Evolutionary conservation across 2,797 vertebrate genomes (phyloP), one percentile per base, ranked within the genome.

Genomic region (Esox masquinongy): DNA sequence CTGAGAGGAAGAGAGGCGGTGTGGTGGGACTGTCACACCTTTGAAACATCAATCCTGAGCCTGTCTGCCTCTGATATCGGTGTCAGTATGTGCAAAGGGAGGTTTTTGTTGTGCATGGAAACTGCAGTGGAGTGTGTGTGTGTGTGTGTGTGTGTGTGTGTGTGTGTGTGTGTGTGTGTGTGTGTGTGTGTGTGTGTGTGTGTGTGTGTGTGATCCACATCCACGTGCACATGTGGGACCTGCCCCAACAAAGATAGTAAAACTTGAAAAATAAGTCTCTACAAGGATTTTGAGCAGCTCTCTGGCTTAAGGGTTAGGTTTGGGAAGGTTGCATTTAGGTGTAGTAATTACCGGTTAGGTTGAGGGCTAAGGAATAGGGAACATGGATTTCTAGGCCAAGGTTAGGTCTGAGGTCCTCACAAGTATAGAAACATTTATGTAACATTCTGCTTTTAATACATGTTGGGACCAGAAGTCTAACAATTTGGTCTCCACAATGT

Each of bases 141-240:
- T 74, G 24, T 68, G 69, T 66, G 50, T 72, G 19, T 56, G 29
- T 53, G n/a, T n/a, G 22, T 49, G 6, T 24, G 29, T 50, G 29
- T 73, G 63, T 43, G 66, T 69, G 59, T 56, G 22, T 59, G 24
- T 16, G 5, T 74, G 47, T 24, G n/a, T 47, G 49, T 14, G 26
- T 75, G n/a, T 0, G 1, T 76, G 34, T 8, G 39, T 26, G 22
- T 47, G 36, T 49, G n/a, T 39, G 64, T 51, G 31, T 39, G 11
- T 29, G 19, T 24, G 39, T 77, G 66, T 70, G 56, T 74, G 77
- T 34, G 34, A n/a, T n/a, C n/a, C n/a, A n/a, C n/a, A n/a, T 67
- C 34, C 50, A 61, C 43, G 11, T 47, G 43, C 43, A 14, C 12
- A 14, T 47, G 43, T 47, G 6, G 12, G 9, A 47, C 12, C 43